Base-by-base conservation (phyloP, 2,113 vertebrate genomes). In the Corythoichthys haematopterus region DNA sequence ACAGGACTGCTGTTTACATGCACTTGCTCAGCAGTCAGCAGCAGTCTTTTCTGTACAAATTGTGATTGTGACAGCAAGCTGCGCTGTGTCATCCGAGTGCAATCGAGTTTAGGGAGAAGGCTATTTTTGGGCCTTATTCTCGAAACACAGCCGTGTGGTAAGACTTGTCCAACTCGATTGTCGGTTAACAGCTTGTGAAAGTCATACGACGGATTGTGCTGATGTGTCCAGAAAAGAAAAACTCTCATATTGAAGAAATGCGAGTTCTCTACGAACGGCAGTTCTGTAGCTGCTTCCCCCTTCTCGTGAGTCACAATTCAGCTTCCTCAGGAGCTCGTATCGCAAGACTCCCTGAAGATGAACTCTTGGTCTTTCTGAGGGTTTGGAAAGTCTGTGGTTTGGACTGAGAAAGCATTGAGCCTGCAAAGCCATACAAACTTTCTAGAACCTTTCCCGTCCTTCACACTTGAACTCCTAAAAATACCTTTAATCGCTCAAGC, bases 171-270 rank as follows among this genome's bases (percentile, higher is more conserved):
- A 36, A 14, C 55, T 68, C 84, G 86, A 87, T 87, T 74, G 79
- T 79, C 53, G 11, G 82, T 82, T 80, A 68, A 77, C 79, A 61
- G 20, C 81, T 88, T 88, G 87, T 88, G 88, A 88, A 88, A 90
- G 84, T 85, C 71, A 43, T 64, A 65, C 58, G 40, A 66, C 79
- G 4, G 16, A 75, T 84, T 71, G 16, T 88, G 86, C 86, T 88
- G 85, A 87, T 83, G 64, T 65, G 65, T 40, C 28, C 38, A 0
- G 14, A 70, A 57, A 57, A 36, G 33, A 36, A 72, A 74, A 81
- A 76, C 78, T 81, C 76, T 84, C 77, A 77, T 84, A 76, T 80
- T 28, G 77, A 84, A 84, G 85, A 10, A 6, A 69, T 52, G 35
- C 28, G 45, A 52, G 13, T 70, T 61, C 86, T 68, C 72, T 77